Percentiles rank a stretch among this genome's conserved stretches.
Conservation (phyloP, 2,888 invertebrate species). For the Eupithecia subumbrata region DNA sequence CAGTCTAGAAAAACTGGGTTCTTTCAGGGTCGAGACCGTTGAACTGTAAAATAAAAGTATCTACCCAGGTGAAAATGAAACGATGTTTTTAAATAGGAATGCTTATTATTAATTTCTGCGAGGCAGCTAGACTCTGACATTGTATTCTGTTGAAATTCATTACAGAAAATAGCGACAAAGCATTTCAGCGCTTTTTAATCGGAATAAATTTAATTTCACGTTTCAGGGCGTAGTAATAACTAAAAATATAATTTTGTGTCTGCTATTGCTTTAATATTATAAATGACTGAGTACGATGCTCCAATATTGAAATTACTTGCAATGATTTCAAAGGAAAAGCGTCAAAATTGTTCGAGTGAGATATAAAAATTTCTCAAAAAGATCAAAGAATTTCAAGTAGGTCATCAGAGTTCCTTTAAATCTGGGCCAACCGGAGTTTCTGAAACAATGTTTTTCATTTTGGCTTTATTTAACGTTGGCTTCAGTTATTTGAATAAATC, state of each 20-base stretch:
- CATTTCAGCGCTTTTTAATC: background rate
- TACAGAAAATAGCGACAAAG: background rate
- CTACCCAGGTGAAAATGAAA: too few relatives aligned
- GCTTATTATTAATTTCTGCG: too few relatives aligned
- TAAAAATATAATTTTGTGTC: background rate
- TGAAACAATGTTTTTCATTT: background rate
- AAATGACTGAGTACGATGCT: background rate
- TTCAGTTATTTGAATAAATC: background rate
- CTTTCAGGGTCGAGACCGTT: background rate
- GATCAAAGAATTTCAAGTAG: slow-evolving; percentile 32
- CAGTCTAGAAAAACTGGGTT: slow-evolving; percentile 11
- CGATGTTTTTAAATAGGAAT: too few relatives aligned
- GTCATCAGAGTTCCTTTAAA: slow-evolving; percentile 22
- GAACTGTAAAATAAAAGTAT: too few relatives aligned
- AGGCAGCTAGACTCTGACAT: background rate
- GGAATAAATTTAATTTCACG: background rate
- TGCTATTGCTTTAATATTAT: background rate
- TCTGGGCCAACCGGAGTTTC: slow-evolving; percentile 8
- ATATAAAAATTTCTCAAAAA: slow-evolving; percentile 38
- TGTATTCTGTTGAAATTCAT: slow-evolving; percentile 1
- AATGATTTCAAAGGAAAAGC: slow-evolving; percentile 36
- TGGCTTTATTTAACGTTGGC: background rate
- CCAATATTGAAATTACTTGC: slow-evolving; percentile 18
- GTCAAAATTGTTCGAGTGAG: slow-evolving; percentile 35
- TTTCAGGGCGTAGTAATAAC: background rate